Evolutionary conservation across 92 coral and sea anemone species (phyloP), one percentile per base, ranked within the genome.

Genomic region (Zoanthus sansibaricus): DNA sequence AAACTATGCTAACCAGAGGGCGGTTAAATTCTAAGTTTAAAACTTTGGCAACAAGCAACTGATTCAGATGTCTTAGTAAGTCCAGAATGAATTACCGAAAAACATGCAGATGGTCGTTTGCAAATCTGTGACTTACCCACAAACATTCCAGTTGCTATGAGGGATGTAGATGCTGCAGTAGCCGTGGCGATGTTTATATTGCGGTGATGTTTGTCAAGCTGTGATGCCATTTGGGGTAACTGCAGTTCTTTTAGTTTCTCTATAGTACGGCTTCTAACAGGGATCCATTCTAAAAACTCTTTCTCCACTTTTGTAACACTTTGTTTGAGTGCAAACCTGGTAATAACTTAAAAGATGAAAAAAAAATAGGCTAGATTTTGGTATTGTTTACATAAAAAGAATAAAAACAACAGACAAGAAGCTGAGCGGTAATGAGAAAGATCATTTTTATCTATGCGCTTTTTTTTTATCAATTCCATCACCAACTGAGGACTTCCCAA

Each of bases 181-280:
- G 94, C 94, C 17, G 94, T 91, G 16, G 94, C 94, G 31, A 91
- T 87, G 74, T 88, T 91, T 1, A 82, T 78, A n/a, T 88, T 87
- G 61, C 91, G 94, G 86, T 91, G 94, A 52, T 88, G 79, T 9
- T 91, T 77, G 72, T 91, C 94, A 1, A 91, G 79, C 56, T 79
- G 70, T 42, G 83, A 45, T 0, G 91, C 86, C 76, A 91, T 72
- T 42, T 91, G 72, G 42, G 83, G 87, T 12, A 91, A 78, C 46
- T 88, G 62, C 82, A 91, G 83, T 12, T 91, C 91, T 37, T 91
- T 87, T 30, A 91, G 55, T 61, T 91, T 91, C 14, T 62, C 89
- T 44, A 91, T 83, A 67, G 94, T 91, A 9, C 86, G 91, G 32
- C 94, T 64, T 61, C 94, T 31, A 12, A 88, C 86, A 1, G 94